Evolutionary conservation across 2,113 vertebrate species (phyloP).

Genomic region (Lepus americanus): DNA sequence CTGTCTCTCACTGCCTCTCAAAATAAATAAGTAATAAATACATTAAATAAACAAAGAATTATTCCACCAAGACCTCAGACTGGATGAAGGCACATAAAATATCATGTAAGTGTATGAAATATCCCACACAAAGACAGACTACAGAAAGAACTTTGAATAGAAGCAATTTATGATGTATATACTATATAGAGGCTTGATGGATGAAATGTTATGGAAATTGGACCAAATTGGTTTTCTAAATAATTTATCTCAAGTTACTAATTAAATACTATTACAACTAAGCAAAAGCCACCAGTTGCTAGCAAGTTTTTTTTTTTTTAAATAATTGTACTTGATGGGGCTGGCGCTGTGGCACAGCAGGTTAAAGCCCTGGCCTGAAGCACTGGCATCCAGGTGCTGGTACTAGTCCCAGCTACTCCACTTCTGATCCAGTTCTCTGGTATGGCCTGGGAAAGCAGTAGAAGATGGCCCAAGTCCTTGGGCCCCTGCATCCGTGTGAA

Average conservation of each 20-base stretch:
- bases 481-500: too few species aligned
- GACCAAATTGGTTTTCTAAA: not conserved
- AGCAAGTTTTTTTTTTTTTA: not conserved
- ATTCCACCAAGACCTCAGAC: not conserved
- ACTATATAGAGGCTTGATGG: not conserved
- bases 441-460: too few species aligned
- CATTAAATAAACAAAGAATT: too few species aligned
- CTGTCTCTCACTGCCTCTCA: too few species aligned
- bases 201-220: not conserved
- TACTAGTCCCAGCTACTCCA: too few species aligned
- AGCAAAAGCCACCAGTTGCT: not conserved
- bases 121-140: not conserved
- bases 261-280: not conserved
- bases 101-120: not conserved
- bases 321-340: too few species aligned
- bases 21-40: too few species aligned
- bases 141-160: not conserved
- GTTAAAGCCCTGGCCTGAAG: too few species aligned
- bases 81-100: not conserved
- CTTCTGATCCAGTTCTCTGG: too few species aligned
- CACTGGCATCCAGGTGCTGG: too few species aligned
- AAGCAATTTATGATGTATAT: not conserved
- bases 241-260: not conserved
- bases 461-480: too few species aligned
- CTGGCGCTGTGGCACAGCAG: too few species aligned